Evolutionary conservation across 2,113 vertebrate species (phyloP).

Genomic region (Atlantisia rogersi): DNA sequence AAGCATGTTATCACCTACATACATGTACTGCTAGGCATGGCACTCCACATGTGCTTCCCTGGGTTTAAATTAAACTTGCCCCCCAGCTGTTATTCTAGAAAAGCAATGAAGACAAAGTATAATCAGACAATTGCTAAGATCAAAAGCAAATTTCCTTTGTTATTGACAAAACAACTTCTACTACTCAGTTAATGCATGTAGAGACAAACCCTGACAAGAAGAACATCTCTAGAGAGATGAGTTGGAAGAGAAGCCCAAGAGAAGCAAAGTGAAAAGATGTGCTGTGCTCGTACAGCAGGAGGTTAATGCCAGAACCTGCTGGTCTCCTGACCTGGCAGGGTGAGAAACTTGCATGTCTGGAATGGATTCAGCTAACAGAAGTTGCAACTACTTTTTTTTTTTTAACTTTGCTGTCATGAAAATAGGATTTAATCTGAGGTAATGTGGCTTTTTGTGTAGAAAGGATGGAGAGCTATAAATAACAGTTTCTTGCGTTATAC

Average conservation of each 20-base stretch:
- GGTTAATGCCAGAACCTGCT: constrained; percentile 1
- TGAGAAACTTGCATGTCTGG: neutral
- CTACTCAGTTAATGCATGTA: neutral
- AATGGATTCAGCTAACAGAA: constrained; percentile 15
- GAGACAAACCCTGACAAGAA: neutral
- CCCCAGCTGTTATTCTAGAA: neutral
- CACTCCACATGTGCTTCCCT: neutral
- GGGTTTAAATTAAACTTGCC: neutral
- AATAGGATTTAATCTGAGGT: neutral
- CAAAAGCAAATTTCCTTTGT: neutral
- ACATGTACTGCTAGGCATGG: neutral
- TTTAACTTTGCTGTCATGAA: neutral
- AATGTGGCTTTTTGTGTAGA: neutral
- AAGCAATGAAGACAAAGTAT: neutral
- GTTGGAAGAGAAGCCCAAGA: neutral
- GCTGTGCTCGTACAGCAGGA: neutral
- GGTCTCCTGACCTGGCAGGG: neutral
- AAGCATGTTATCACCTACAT: neutral
- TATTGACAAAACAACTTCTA: neutral
- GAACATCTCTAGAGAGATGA: neutral
- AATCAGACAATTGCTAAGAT: neutral
- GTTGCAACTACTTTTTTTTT: neutral
- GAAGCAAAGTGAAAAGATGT: neutral
- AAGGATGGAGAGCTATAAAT: neutral
- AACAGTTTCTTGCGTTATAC: neutral